Conservation (phyloP, 2,888 invertebrate genomes). For the Dexiosoma caninum region DNA sequence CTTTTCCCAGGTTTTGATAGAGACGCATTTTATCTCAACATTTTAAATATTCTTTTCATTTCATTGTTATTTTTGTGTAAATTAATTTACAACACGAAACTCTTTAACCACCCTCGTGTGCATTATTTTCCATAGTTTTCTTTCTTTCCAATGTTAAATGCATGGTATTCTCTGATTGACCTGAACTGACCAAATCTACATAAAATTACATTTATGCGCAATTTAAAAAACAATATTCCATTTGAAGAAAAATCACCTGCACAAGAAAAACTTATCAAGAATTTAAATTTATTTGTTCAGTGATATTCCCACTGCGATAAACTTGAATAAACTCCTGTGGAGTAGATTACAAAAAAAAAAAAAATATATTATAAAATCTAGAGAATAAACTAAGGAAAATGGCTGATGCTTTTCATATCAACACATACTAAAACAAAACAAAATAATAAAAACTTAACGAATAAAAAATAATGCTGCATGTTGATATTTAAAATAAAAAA, state of each 20-base stretch:
- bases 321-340: slow-evolving; percentile 47
- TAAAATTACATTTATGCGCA: slow-evolving; percentile 8
- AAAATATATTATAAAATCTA: too few species aligned
- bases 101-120: slow-evolving; percentile 16
- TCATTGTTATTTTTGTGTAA: too few species aligned
- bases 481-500: background rate
- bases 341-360: slow-evolving; percentile 24
- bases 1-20: too few species aligned
- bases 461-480: slow-evolving; percentile 8
- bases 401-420: slow-evolving; percentile 34
- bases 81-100: background rate
- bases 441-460: slow-evolving; percentile 24
- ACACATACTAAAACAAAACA: slow-evolving; percentile 40
- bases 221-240: slow-evolving; percentile 44
- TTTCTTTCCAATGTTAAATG: background rate
- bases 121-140: background rate
- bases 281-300: slow-evolving; percentile 33
- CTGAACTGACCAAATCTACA: slow-evolving; percentile 11
- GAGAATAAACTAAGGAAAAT: too few species aligned
- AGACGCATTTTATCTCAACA: too few species aligned
- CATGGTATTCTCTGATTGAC: slow-evolving; percentile 9
- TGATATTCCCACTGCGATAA: slow-evolving; percentile 56
- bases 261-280: slow-evolving; percentile 35
- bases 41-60: too few species aligned
- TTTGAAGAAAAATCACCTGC: background rate